phyloP scores from a whole-genome alignment of 2,888 invertebrate genomes.

The Noctua janthina region DNA sequence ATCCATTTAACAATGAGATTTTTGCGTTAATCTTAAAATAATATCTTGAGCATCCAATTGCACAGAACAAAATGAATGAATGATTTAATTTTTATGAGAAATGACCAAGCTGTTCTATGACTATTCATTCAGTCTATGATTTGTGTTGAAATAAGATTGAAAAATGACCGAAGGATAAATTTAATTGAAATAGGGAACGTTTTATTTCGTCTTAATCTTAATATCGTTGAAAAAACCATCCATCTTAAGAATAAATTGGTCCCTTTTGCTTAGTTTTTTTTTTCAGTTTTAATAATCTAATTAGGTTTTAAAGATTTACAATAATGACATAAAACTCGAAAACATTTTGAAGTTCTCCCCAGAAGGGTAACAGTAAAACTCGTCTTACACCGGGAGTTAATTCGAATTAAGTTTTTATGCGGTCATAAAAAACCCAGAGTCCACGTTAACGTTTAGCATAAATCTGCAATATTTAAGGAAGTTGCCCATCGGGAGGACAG shows the following conservation, averaged over 20 bases:
- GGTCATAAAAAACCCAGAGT: constrained; percentile 77
- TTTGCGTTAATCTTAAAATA: constrained; percentile 29
- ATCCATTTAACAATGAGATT: constrained; percentile 17
- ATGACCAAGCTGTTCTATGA: constrained; percentile 7
- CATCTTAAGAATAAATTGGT: constrained; percentile 43
- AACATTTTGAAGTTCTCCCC: constrained; percentile 47
- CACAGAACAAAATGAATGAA: constrained; percentile 34
- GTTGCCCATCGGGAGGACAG: constrained; percentile 76
- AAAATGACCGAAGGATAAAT: constrained; percentile 29
- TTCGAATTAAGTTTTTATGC: constrained; percentile 83
- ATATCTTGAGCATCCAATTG: constrained; percentile 28
- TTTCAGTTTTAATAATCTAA: constrained; percentile 46
- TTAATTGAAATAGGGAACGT: constrained; percentile 30
- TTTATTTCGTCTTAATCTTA: constrained; percentile 39
- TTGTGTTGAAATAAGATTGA: constrained; percentile 44
- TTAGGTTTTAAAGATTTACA: constrained; percentile 62
- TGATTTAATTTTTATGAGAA: constrained; percentile 40
- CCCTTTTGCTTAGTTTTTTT: constrained; percentile 16
- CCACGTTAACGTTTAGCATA: constrained; percentile 82
- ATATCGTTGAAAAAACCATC: constrained; percentile 18
- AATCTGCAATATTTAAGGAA: constrained; percentile 86
- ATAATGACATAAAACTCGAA: constrained; percentile 54
- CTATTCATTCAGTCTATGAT: constrained; percentile 40
- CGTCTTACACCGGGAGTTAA: constrained; percentile 75
- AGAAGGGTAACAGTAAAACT: constrained; percentile 63